These are phyloP conservation scores for Gulo gulo DNA, from an alignment of 2,113 vertebrate species.

Conservation along the genomic window DNA sequence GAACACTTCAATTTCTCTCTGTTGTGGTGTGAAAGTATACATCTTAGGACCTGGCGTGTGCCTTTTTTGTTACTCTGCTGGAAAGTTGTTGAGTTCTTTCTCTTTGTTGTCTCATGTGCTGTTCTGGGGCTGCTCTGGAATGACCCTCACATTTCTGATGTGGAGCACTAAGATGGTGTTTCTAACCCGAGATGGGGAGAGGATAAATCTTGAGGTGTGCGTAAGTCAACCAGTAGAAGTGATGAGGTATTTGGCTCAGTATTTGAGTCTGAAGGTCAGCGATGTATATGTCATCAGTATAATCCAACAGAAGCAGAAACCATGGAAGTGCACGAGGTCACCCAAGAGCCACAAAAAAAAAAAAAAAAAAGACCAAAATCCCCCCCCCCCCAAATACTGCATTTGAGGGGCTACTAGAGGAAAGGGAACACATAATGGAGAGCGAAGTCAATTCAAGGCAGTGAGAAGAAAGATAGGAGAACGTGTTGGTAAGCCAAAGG, in stretches of 20 bases:
- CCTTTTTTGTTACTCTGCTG: background rate
- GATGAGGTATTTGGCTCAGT: background rate
- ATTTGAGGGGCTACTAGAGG: background rate
- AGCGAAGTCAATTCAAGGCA: background rate
- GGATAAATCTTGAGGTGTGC: background rate
- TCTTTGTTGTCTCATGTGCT: background rate
- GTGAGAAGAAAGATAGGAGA: background rate
- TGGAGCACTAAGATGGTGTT: background rate
- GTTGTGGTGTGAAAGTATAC: background rate
- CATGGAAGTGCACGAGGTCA: rapidly evolving
- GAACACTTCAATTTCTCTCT: background rate
- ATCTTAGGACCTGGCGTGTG: background rate
- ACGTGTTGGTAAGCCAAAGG: background rate
- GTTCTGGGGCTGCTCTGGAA: background rate
- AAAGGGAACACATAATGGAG: no score
- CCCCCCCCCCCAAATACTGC: rapidly evolving
- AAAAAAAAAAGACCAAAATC: background rate
- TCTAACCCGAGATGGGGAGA: background rate
- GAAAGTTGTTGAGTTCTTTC: background rate
- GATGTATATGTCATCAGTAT: background rate
- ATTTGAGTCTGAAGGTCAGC: background rate
- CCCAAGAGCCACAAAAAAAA: background rate
- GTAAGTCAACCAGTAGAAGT: background rate
- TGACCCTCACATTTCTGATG: background rate
- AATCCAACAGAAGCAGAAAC: background rate